These are phyloP conservation scores for Poecilobothrus nobilitatus DNA, from an alignment of 2,888 invertebrate species.

Conservation along the genomic window DNA sequence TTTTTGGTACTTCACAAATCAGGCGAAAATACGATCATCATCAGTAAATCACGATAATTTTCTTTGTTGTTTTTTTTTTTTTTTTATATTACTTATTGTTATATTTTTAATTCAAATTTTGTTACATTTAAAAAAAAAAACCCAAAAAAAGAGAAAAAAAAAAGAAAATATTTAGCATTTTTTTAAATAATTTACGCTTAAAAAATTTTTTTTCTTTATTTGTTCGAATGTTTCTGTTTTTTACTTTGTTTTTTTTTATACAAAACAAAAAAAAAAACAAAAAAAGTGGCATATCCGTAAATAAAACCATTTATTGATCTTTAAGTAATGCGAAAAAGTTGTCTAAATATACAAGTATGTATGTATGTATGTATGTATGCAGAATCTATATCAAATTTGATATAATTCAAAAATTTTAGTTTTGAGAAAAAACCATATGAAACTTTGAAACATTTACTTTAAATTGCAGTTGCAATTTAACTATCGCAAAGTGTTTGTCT, in stretches of 20 bases:
- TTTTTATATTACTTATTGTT: no score
- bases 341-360: no score
- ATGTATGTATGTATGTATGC: no score
- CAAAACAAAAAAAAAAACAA: background rate
- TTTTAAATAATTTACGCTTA: background rate
- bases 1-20: background rate
- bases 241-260: background rate
- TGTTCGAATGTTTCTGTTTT: background rate
- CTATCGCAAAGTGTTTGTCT: no score
- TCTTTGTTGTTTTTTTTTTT: background rate
- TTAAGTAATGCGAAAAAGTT: background rate
- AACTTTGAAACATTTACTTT: no score
- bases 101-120: no score
- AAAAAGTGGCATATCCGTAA: background rate
- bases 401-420: no score
- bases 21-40: background rate
- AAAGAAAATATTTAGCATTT: background rate
- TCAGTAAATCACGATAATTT: conserved; percentile 2
- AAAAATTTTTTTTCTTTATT: no score
- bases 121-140: no score
- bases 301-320: background rate
- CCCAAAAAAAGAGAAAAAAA: background rate
- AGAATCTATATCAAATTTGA: no score
- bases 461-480: no score
- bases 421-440: no score